Evolutionary conservation across 2,113 vertebrate genomes (phyloP).

Genomic region (Tylochromis polylepis): DNA sequence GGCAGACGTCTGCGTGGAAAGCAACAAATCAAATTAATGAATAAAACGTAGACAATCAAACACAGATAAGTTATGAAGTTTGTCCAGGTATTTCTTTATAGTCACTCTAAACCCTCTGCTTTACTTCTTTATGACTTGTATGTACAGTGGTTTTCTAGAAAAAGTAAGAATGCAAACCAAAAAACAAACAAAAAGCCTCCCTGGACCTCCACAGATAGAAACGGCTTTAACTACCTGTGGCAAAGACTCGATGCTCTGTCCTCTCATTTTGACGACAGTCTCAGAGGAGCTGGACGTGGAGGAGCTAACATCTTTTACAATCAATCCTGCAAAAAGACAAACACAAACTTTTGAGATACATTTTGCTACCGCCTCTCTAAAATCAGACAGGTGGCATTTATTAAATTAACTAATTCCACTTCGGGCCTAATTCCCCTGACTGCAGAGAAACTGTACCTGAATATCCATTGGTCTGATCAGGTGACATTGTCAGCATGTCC

Average conservation of each 20-base stretch:
- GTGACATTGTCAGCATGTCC: slow-evolving; percentile 87
- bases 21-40: background rate
- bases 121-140: background rate
- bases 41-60: background rate
- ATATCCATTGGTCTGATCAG: slow-evolving; percentile 85
- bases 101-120: background rate
- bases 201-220: background rate
- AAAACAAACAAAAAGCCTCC: background rate
- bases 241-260: slow-evolving; percentile 94
- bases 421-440: background rate
- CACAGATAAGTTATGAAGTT: background rate
- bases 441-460: slow-evolving; percentile 73
- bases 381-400: background rate
- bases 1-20: slow-evolving; percentile 61
- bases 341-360: background rate
- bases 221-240: slow-evolving; percentile 79
- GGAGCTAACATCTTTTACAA: slow-evolving; percentile 93
- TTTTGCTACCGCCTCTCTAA: background rate
- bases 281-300: slow-evolving; percentile 97
- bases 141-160: background rate
- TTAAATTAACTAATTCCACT: background rate
- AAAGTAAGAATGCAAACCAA: background rate
- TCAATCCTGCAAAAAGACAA: slow-evolving; percentile 76
- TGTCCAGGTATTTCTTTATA: background rate
- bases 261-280: slow-evolving; percentile 93